phyloP scores from a whole-genome alignment of 2,888 invertebrate genomes.

The Dryobota labecula region DNA sequence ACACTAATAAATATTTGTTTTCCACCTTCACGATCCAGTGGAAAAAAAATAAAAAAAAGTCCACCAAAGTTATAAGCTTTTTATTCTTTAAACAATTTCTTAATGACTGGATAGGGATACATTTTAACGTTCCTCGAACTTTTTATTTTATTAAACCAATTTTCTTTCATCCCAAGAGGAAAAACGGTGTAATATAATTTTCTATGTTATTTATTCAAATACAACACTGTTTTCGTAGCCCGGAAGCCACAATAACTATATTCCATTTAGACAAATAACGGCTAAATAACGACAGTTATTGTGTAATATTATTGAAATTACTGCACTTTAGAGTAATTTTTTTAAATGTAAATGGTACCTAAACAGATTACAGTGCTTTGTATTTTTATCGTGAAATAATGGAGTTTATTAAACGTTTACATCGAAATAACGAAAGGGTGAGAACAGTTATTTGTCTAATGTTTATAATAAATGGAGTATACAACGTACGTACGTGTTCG shows the following conservation, averaged over 20 bases:
- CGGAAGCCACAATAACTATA: background rate
- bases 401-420: no score
- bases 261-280: no score
- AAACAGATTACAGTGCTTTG: no score
- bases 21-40: accelerated
- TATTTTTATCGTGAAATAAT: no score
- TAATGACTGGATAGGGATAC: constrained; percentile 27
- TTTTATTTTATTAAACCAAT: constrained; percentile 25
- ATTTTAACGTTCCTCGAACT: constrained; percentile 15
- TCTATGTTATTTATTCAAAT: background rate
- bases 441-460: no score
- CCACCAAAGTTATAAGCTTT: background rate
- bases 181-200: constrained; percentile 13
- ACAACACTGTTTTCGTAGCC: background rate
- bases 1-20: background rate
- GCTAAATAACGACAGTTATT: no score
- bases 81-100: constrained; percentile 18
- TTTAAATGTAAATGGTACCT: no score
- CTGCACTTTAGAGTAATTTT: no score
- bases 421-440: no score
- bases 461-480: no score
- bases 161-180: constrained; percentile 20
- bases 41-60: background rate
- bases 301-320: no score
- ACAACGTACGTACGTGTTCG: no score